Evolutionary conservation across 2,113 vertebrate genomes (phyloP), one percentile per base, ranked within the genome.

Genomic region (Bubo scandiacus): DNA sequence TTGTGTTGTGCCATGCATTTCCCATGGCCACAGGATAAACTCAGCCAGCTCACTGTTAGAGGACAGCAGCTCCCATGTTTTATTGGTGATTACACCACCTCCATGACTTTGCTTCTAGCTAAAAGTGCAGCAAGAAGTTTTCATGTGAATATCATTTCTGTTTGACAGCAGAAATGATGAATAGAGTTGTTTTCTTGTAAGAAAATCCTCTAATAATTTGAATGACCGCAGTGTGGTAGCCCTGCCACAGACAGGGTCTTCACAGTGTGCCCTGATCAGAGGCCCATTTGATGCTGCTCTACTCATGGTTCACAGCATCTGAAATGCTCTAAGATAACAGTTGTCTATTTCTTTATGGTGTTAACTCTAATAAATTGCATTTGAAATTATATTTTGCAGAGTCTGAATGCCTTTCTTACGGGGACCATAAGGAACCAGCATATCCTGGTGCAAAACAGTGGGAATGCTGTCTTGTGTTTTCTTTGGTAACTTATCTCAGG

Each of bases 1-100:
- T 9, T 30, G 7, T 34, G 3, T 34, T 62, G 38, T 47, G 23
- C 57, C 2, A 0, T 29, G n/a, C 0, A 0, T 18, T 8, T 43
- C 15, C 10, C 36, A 13, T 0, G 1, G 20, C 34, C 45, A 14
- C 15, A 27, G n/a, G 10, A 45, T 12, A 30, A 62, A 27, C 9
- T 52, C 21, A 34, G 6, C 10, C 36, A 29, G 32, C 0, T 1
- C 6, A 3, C 25, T 55, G 19, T 43, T 25, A 47, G 19, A 66
- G 7, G 19, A 74, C 1, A 32, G 38, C 27, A 74, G n/a, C 9
- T 91, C 15, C 22, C 20, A 17, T 1, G 0, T n/a, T n/a, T 4
- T 51, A 6, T 10, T 43, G 16, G 32, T 3, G 6, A 23, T 38
- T 59, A 59, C 15, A 66, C 14, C 10, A 38, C 18, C 15, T 55